A percentile compares a stretch with the other conserved stretches of the same genome.
Conservation (phyloP, 2,113 vertebrate species). For the Catharus bicknelli region DNA sequence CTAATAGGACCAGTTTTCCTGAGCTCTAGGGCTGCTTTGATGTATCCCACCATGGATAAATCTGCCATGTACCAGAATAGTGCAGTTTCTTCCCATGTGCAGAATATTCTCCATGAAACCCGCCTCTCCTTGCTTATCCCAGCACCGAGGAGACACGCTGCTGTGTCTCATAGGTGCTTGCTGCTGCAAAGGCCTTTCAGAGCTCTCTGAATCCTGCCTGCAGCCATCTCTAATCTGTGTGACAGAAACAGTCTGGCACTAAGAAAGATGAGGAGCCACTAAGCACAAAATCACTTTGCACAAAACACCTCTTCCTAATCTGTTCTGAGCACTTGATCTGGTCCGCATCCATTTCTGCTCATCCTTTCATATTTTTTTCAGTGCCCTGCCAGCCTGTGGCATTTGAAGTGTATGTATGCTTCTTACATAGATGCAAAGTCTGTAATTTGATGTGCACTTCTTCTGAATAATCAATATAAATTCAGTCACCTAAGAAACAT, state of each 20-base stretch:
- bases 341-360: not conserved
- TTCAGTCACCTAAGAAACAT: not conserved
- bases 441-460: not conserved
- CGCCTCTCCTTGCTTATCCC: not conserved
- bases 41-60: not conserved
- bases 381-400: not conserved
- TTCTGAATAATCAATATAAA: conserved; percentile 16
- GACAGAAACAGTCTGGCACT: not conserved
- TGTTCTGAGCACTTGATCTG: not conserved
- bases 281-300: conserved; percentile 28
- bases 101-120: not conserved
- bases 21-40: not conserved
- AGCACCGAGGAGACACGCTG: accelerated
- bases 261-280: conserved; percentile 14
- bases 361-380: not conserved
- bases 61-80: not conserved
- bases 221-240: conserved; percentile 8
- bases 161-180: not conserved
- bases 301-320: conserved; percentile 13
- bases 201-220: not conserved
- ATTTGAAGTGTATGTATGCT: not conserved
- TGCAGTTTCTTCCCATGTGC: not conserved
- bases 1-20: not conserved
- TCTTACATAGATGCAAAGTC: not conserved
- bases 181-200: not conserved